phyloP scores from a whole-genome alignment of 2,888 invertebrate genomes.

The Heliconius ismenius region DNA sequence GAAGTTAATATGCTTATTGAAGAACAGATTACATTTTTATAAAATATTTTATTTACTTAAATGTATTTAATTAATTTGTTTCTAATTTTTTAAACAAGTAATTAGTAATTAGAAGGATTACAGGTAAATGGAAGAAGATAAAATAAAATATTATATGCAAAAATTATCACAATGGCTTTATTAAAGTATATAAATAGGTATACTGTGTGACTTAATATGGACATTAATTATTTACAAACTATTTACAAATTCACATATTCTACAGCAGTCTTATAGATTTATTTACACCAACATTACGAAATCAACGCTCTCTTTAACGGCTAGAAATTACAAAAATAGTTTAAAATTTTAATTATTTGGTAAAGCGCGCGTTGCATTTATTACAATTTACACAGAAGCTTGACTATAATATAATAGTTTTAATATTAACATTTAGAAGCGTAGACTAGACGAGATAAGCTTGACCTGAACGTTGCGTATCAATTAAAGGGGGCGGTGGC shows the following conservation, averaged over 20 bases:
- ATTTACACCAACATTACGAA: slow-evolving; percentile 76
- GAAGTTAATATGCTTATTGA: neutral
- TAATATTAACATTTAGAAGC: slow-evolving; percentile 60
- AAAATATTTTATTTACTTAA: neutral
- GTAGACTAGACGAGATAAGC: slow-evolving; percentile 79
- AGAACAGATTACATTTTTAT: neutral
- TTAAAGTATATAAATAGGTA: slow-evolving; percentile 82
- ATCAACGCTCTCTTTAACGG: slow-evolving; percentile 69
- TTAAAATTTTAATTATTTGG: slow-evolving; percentile 78
- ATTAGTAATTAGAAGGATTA: slow-evolving; percentile 1
- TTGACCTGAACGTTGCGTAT: slow-evolving; percentile 74
- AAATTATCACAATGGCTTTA: slow-evolving; percentile 83
- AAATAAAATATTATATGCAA: slow-evolving; percentile 64
- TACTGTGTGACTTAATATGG: slow-evolving; percentile 80
- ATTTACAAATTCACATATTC: slow-evolving; percentile 80
- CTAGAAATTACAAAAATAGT: slow-evolving; percentile 80
- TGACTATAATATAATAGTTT: slow-evolving; percentile 55
- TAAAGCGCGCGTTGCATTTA: slow-evolving; percentile 75
- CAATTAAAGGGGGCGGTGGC: slow-evolving; percentile 72
- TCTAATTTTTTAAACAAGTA: neutral
- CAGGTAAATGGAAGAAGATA: slow-evolving; percentile 54
- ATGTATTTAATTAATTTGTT: neutral
- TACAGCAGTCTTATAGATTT: slow-evolving; percentile 82
- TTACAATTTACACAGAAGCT: slow-evolving; percentile 77
- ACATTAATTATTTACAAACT: slow-evolving; percentile 73